Percentiles rank a stretch among this genome's conserved stretches.
Conservation (phyloP, 1,140 invertebrate genomes). For the Aphis gossypii region DNA sequence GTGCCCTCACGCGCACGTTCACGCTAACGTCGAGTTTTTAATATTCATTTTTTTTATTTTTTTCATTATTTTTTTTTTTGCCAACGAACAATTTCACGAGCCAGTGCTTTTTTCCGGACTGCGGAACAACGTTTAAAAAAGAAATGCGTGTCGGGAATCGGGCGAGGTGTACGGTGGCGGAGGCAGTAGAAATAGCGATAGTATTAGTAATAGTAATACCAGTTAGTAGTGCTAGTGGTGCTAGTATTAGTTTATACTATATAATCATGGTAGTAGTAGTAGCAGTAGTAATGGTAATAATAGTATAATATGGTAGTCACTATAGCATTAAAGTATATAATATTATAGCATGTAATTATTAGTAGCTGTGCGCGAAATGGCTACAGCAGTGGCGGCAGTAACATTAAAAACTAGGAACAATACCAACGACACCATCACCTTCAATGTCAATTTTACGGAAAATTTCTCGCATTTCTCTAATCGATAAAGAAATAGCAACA, state of each 20-base stretch:
- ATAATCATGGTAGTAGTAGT: background rate
- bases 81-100: constrained; percentile 48
- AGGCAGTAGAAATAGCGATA: background rate
- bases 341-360: background rate
- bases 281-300: background rate
- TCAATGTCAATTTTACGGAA: background rate
- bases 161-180: background rate
- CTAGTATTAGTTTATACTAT: background rate
- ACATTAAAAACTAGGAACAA: background rate
- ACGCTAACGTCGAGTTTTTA: constrained; percentile 48
- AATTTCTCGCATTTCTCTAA: background rate
- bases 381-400: background rate
- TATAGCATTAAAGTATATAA: background rate
- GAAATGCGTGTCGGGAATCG: background rate
- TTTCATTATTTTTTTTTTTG: constrained; percentile 26
- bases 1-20: background rate
- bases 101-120: constrained; percentile 52
- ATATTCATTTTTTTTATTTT: constrained; percentile 44
- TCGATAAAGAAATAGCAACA: background rate
- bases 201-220: background rate
- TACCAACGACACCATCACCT: background rate
- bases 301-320: background rate
- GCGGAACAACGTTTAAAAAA: constrained; percentile 45
- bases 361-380: background rate
- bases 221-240: background rate